A percentile compares a stretch with the other conserved stretches of the same genome.
phyloP scores from a whole-genome alignment of 2,113 vertebrate species.

The Echinops telfairi region DNA sequence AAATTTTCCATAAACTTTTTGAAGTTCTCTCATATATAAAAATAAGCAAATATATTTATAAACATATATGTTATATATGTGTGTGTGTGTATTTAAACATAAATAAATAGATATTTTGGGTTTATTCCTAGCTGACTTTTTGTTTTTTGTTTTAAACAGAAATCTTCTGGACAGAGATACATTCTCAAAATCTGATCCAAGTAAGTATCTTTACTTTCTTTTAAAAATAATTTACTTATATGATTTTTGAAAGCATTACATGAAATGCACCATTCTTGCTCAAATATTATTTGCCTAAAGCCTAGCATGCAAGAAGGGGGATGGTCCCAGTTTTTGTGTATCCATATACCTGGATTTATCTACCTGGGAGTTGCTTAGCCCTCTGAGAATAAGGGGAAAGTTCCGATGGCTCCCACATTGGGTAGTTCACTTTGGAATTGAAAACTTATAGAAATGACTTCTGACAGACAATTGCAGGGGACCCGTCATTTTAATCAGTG shows the following conservation, averaged over 20 bases:
- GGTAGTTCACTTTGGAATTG: constrained; percentile 19
- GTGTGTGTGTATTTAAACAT: background rate
- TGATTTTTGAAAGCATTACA: constrained; percentile 25
- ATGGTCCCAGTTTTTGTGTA: background rate
- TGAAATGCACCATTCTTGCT: constrained; percentile 3
- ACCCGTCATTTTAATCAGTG: constrained; percentile 20
- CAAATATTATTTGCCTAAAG: constrained; percentile 7
- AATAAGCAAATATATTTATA: background rate
- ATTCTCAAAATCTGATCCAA: constrained; percentile 97
- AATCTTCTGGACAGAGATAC: constrained; percentile 96
- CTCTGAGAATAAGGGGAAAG: background rate
- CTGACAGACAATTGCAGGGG: background rate
- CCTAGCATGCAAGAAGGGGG: background rate
- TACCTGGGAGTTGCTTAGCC: background rate
- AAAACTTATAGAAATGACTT: background rate
- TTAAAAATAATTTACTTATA: constrained; percentile 20
- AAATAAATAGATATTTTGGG: constrained; percentile 19
- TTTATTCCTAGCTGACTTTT: constrained; percentile 1
- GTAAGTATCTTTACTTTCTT: constrained; percentile 88
- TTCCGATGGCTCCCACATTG: background rate
- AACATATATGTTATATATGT: background rate
- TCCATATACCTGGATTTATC: background rate
- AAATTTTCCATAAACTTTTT: too few species aligned
- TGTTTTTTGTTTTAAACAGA: constrained; percentile 82
- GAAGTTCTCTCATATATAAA: too few species aligned